Percentiles rank a stretch among this genome's conserved stretches.
Evolutionary conservation across 2,113 vertebrate species (phyloP).

Genomic region (Rissa tridactyla): DNA sequence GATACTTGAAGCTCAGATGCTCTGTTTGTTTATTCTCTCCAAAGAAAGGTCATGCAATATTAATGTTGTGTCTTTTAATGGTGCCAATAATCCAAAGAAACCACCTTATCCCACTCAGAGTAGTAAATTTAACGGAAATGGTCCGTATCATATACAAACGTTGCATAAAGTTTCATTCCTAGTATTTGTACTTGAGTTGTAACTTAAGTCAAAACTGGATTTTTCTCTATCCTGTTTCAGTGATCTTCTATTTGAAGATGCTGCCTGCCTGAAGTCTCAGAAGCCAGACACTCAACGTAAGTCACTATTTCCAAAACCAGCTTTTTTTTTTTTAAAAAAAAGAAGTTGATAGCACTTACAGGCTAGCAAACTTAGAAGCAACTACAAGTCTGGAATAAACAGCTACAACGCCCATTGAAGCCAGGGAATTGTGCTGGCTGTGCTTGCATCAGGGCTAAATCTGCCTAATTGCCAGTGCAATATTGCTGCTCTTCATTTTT

Average conservation of each 20-base stretch:
- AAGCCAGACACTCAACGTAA: neutral
- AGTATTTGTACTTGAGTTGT: neutral
- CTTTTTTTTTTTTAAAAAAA: neutral
- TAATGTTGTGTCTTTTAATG: conserved; percentile 15
- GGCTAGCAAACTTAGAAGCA: neutral
- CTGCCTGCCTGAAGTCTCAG: neutral
- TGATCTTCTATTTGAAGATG: neutral
- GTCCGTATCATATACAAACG: neutral
- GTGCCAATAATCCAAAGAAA: neutral
- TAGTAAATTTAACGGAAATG: neutral
- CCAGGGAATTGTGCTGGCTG: neutral
- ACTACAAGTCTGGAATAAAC: neutral
- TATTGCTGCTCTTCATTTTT: neutral
- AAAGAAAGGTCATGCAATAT: conserved; percentile 5
- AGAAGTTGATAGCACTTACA: neutral
- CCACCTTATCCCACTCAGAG: neutral
- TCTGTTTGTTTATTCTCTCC: conserved; percentile 5
- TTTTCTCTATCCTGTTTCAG: neutral
- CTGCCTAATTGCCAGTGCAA: neutral
- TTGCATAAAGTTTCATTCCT: neutral
- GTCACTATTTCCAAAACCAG: neutral
- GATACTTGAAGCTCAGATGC: neutral
- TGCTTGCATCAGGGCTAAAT: neutral
- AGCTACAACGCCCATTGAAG: neutral
- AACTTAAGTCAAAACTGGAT: neutral